These are phyloP conservation scores for Halichoerus grypus DNA, from an alignment of 2,113 vertebrate species.

Conservation along the genomic window DNA sequence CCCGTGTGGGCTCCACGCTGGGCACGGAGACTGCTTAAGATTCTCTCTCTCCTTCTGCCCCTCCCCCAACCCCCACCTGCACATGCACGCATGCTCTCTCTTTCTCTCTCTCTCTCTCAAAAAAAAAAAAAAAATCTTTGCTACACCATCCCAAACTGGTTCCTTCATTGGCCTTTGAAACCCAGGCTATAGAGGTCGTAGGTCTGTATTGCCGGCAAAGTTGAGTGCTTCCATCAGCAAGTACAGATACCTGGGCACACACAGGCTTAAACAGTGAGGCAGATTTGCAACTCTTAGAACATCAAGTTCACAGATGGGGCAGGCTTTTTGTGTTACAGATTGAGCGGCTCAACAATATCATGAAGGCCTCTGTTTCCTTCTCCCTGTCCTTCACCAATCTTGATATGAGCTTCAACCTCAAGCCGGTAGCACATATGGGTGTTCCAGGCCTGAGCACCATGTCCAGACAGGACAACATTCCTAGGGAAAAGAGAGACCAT, in stretches of 20 bases:
- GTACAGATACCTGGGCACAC: background rate
- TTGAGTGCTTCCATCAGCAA: background rate
- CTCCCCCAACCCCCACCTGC: background rate
- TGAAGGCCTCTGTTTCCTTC: background rate
- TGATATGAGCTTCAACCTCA: background rate
- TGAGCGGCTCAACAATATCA: background rate
- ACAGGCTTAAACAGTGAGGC: background rate
- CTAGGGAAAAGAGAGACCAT: background rate
- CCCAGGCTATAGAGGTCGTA: background rate
- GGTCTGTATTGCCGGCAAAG: background rate
- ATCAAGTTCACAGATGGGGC: background rate
- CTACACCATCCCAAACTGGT: background rate
- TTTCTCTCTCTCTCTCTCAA: background rate
- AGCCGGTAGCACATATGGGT: background rate
- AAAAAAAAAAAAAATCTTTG: background rate
- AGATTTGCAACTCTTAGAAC: background rate
- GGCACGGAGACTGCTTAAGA: background rate
- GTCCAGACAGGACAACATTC: background rate
- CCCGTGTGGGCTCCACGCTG: background rate
- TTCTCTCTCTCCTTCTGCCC: background rate
- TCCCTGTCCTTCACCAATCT: background rate
- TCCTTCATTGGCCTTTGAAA: background rate
- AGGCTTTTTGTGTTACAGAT: background rate
- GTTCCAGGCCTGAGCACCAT: background rate
- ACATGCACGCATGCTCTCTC: background rate